Evolutionary conservation across 2,797 vertebrate species (phyloP), one percentile per base, ranked within the genome.

Genomic region (Macroramphosus scolopax): DNA sequence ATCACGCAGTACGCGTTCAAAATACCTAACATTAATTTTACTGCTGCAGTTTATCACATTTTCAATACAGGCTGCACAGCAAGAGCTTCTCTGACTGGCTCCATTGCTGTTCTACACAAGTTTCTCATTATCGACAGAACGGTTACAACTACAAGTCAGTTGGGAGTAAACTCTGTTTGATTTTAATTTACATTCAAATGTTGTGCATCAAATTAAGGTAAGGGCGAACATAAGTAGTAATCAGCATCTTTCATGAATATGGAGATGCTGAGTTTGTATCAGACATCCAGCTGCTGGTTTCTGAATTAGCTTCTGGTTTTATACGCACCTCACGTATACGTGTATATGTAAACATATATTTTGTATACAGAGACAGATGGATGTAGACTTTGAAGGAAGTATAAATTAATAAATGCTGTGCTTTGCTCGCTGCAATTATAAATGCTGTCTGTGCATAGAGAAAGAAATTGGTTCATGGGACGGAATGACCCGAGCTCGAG

Each of bases 221-320:
- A 66, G 48, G 48, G 61, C 35, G 60, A 31, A 39, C 25, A 67
- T 61, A 68, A 60, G 33, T 61, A 52, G 45, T 36, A 67, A 80
- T 80, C 53, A 58, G 77, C 56, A 53, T 66, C 44, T 83, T 80
- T 55, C 60, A 63, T 81, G 58, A 80, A 77, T 68, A 76, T 72
- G 51, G 38, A 76, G 46, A 72, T 64, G 50, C 35, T 31, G 51
- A 47, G 59, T 57, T 63, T 49, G 44, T n/a, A n/a, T n/a, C n/a
- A 20, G 47, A 25, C 41, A 39, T 67, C 14, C 38, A 44, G 47
- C 35, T 34, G 3, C 13, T 30, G 44, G 37, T 39, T 72, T 57
- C 50, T 25, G 63, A 34, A 72, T 40, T 30, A 57, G 49, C 12
- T 55, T 41, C 30, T 57, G 26, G n/a, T 43, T 69, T 53, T 32